Evolutionary conservation across 2,113 vertebrate genomes (phyloP).

Genomic region (Cyprinus carpio): DNA sequence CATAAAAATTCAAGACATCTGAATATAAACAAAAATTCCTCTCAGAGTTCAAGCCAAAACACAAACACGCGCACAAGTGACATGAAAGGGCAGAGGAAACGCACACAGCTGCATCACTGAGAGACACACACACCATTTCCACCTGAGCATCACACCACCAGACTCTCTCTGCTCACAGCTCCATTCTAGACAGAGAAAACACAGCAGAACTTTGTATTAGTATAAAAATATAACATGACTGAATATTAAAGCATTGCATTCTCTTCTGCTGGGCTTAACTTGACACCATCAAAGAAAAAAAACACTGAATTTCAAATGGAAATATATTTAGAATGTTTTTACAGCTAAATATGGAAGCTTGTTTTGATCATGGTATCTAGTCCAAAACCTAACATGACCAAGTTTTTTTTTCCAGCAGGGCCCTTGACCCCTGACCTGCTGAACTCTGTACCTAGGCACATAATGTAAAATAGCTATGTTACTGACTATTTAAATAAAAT

Average conservation of each 20-base stretch:
- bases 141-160: constrained; percentile 80
- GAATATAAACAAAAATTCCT: not conserved
- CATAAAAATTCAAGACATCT: not conserved
- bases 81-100: not conserved
- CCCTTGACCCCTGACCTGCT: not conserved
- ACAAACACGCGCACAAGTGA: not conserved
- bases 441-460: not conserved
- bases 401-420: not conserved
- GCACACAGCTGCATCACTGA: not conserved
- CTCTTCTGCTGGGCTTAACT: not conserved
- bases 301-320: not conserved
- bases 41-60: not conserved
- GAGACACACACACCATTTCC: not conserved
- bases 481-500: not conserved
- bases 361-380: not conserved
- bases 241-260: not conserved
- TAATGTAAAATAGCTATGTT: not conserved
- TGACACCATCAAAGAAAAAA: not conserved
- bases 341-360: not conserved
- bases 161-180: constrained; percentile 87
- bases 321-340: not conserved
- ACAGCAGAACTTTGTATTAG: not conserved
- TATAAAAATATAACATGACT: not conserved
- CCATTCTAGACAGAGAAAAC: constrained; percentile 77
- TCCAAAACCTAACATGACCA: not conserved